Percentiles rank a stretch among this genome's conserved stretches.
phyloP scores from a whole-genome alignment of 2,113 vertebrate genomes.

The Salvelinus namaycush region DNA sequence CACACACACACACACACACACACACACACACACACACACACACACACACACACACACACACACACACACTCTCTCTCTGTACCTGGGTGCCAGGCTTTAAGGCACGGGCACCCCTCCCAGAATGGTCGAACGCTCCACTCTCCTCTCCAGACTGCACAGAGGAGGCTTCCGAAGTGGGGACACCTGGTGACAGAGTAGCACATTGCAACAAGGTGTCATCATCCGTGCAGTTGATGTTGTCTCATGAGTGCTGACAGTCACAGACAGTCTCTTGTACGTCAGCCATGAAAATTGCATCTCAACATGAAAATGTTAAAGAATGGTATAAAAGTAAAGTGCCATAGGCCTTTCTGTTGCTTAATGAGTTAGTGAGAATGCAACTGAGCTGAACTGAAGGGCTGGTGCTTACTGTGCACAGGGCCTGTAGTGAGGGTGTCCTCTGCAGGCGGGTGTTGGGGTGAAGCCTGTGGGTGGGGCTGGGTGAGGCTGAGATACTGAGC shows the following conservation, averaged over 20 bases:
- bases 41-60: neutral
- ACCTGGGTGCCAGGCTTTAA: slow-evolving; percentile 76
- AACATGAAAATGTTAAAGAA: too few relatives aligned
- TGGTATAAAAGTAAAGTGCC: too few relatives aligned
- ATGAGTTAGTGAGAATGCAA: neutral
- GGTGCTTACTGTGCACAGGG: slow-evolving; percentile 81
- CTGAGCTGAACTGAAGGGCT: neutral
- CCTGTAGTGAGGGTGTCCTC: slow-evolving; percentile 87
- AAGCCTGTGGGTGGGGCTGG: slow-evolving; percentile 56
- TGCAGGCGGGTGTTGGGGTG: slow-evolving; percentile 59
- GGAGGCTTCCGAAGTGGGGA: slow-evolving; percentile 81
- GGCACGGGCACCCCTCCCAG: slow-evolving; percentile 70
- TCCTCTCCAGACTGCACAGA: slow-evolving; percentile 87
- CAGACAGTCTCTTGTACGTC: neutral
- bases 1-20: neutral
- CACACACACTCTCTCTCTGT: neutral
- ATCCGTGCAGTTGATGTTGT: neutral
- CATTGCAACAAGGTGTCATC: slow-evolving; percentile 30
- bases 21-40: neutral
- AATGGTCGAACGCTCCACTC: slow-evolving; percentile 78
- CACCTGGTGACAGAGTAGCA: slow-evolving; percentile 75
- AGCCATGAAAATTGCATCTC: too few relatives aligned
- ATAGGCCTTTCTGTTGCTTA: neutral
- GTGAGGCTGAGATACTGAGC: slow-evolving; percentile 62
- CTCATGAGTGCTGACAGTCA: neutral